Percentiles rank a stretch among this genome's conserved stretches.
phyloP scores from a whole-genome alignment of 2,113 vertebrate genomes.

The Hylia prasina region DNA sequence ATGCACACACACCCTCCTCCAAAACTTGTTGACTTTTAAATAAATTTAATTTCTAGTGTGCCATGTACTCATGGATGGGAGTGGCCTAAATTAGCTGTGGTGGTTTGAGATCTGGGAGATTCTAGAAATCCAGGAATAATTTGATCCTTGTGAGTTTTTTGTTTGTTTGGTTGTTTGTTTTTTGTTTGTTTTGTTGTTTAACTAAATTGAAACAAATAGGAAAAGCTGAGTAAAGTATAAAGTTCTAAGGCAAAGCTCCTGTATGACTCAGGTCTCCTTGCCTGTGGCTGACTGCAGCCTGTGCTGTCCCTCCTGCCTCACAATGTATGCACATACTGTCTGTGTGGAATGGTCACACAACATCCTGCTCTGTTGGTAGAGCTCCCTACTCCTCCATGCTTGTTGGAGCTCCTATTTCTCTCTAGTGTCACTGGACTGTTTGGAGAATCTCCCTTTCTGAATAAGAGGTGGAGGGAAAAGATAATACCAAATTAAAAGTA shows the following conservation, averaged over 20 bases:
- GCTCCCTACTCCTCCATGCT: fast-evolving
- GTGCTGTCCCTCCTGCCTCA: not conserved
- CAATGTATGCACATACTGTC: fast-evolving
- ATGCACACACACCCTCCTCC: too few relatives aligned
- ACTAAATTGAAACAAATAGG: not conserved
- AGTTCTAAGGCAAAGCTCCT: not conserved
- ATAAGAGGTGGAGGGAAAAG: not conserved
- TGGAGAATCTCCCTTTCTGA: not conserved
- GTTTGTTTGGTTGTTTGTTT: not conserved
- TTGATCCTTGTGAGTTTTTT: not conserved
- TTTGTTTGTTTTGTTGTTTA: not conserved
- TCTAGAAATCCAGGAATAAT: not conserved
- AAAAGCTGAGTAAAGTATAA: not conserved
- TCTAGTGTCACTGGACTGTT: not conserved
- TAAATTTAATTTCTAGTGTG: not conserved
- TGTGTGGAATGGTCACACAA: not conserved
- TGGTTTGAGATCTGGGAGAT: not conserved
- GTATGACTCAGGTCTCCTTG: not conserved
- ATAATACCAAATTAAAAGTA: not conserved
- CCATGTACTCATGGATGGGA: not conserved
- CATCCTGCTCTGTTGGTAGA: not conserved
- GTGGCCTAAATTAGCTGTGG: not conserved
- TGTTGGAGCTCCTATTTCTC: not conserved
- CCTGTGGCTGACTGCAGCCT: not conserved
- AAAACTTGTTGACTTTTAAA: not conserved